Percentiles rank a stretch among this genome's conserved stretches.
Conservation (phyloP, 2,888 invertebrate genomes). For the Ophion obscuratus region DNA sequence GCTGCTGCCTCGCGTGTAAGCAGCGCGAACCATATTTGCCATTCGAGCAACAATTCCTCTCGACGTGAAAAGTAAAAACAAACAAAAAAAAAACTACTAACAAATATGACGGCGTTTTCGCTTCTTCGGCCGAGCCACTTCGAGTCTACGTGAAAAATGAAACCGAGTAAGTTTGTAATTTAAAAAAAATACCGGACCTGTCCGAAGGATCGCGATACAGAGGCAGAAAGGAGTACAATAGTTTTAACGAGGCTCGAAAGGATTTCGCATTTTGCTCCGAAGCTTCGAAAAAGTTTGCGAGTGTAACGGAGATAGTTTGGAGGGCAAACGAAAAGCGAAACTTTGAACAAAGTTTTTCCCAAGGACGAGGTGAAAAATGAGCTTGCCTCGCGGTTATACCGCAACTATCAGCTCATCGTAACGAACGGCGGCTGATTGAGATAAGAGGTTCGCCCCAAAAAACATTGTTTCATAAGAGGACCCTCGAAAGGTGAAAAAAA, state of each 20-base stretch:
- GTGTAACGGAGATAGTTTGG: conserved; percentile 1
- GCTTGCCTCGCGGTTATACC: conserved; percentile 13
- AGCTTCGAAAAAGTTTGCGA: conserved; percentile 30
- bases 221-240: neutral
- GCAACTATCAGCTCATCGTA: conserved; percentile 30
- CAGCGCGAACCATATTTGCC: neutral
- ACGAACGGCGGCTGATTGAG: neutral
- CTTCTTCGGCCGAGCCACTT: neutral
- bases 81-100: neutral
- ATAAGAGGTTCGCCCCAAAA: conserved; percentile 8
- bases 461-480: neutral
- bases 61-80: neutral
- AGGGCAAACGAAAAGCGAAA: conserved; percentile 23
- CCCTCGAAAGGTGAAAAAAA: neutral
- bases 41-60: neutral
- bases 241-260: conserved; percentile 38
- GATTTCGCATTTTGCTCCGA: conserved; percentile 25
- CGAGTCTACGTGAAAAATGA: neutral
- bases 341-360: conserved; percentile 42
- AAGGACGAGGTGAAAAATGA: conserved; percentile 43
- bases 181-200: neutral
- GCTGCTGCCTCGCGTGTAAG: neutral
- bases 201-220: conserved; percentile 8
- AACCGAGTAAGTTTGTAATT: neutral
- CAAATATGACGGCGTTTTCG: neutral